These are phyloP conservation scores for Emys orbicularis DNA, from an alignment of 2,797 vertebrate genomes.

Conservation along the genomic window DNA sequence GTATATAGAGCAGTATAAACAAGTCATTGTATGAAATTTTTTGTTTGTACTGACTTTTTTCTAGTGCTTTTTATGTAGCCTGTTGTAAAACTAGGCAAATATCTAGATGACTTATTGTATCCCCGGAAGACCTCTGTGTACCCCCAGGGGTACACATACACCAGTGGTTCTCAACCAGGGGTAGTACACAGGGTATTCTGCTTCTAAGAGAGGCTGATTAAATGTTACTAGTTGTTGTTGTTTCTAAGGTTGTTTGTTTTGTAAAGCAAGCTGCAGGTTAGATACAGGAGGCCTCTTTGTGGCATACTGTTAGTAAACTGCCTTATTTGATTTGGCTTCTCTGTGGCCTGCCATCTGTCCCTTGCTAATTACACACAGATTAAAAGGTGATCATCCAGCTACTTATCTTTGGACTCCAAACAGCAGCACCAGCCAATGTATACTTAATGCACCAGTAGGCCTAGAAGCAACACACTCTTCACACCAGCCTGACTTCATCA, in stretches of 20 bases:
- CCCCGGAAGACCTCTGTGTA: no score
- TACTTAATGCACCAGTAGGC: not conserved
- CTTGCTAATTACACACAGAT: not conserved
- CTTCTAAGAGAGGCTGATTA: not conserved
- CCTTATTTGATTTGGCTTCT: slow-evolving; percentile 21
- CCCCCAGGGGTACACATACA: no score
- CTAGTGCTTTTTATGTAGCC: no score
- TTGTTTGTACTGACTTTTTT: no score
- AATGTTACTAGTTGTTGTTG: not conserved
- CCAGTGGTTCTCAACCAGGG: no score
- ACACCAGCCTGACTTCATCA: not conserved
- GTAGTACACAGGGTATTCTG: rapidly evolving
- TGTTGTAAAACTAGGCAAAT: no score
- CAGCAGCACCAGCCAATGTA: not conserved
- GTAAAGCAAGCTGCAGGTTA: rapidly evolving
- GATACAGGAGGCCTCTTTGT: slow-evolving; percentile 32
- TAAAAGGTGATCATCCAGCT: slow-evolving; percentile 45
- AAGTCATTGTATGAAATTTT: no score
- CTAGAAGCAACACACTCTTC: not conserved
- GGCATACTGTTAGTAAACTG: not conserved
- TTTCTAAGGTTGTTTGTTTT: rapidly evolving
- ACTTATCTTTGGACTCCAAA: slow-evolving; percentile 27
- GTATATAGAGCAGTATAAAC: no score
- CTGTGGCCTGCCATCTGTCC: not conserved
- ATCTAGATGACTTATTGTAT: no score